A percentile compares a stretch with the other conserved stretches of the same genome.
Evolutionary conservation across 2,797 vertebrate genomes (phyloP).

Genomic region (Alauda arvensis): DNA sequence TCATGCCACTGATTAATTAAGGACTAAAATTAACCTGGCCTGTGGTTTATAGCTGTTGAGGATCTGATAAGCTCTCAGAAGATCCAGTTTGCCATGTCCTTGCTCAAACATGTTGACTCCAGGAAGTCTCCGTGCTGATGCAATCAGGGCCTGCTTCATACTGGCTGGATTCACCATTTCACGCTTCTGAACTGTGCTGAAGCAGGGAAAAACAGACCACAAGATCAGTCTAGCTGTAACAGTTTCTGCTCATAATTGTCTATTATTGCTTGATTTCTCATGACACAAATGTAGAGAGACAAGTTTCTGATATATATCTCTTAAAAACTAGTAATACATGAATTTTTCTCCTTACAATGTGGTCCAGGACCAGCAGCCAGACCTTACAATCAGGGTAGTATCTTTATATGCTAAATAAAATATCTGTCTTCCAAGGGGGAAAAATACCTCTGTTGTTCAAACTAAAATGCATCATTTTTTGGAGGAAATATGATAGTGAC

Average conservation of each 20-base stretch:
- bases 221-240: neutral
- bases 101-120: slow-evolving; percentile 99
- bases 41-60: slow-evolving; percentile 97
- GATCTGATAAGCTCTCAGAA: slow-evolving; percentile 94
- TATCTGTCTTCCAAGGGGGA: fast-evolving
- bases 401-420: neutral
- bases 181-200: slow-evolving; percentile 91
- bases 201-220: neutral
- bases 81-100: slow-evolving; percentile 95
- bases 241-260: neutral
- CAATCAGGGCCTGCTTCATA: slow-evolving; percentile 98
- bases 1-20: neutral
- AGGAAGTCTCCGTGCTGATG: slow-evolving; percentile 92
- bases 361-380: neutral
- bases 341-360: neutral
- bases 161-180: slow-evolving; percentile 96
- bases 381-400: neutral
- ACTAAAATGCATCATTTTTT: neutral
- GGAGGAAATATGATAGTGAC: neutral
- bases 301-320: neutral
- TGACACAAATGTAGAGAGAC: neutral
- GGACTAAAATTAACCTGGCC: slow-evolving; percentile 82
- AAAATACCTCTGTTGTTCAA: neutral
- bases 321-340: neutral
- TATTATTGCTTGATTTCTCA: neutral